Base-by-base conservation (phyloP, 35 echinoderm and acorn worm species). In the Strongylocentrotus purpuratus region DNA sequence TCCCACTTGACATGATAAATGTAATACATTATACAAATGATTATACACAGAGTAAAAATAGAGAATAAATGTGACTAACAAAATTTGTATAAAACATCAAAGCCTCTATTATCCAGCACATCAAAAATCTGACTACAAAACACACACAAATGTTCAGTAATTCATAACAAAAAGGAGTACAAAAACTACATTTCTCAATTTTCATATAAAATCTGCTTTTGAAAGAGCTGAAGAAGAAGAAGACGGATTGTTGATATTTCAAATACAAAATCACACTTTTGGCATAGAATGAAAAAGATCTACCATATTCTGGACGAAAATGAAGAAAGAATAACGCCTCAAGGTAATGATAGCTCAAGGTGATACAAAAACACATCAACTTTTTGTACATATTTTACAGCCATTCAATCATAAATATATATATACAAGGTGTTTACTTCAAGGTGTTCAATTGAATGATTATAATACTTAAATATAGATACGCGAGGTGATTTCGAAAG, bases 191-290 rank as follows among this genome's bases (percentile, higher is more conserved):
- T 78, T 78, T 55, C 50, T 55, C 5, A 11, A 11, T 55, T 55
- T 55, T 78, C 28, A 28, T 78, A 25, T 78, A 78, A 78, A 78
- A 78, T 78, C 65, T 78, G 65, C 65, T n/a, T n/a, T n/a, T 78
- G 65, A 78, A 78, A 78, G 65, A 78, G 65, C 65, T 28, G 2
- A 78, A 78, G 65, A 55, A 55, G 35, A 41, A 41, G 50, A 78
- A 78, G 65, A 78, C 65, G 65, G 65, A 78, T 78, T n/a, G 65
- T 78, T 78, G 22, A 78, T 78, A 78, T 78, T 78, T 78, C 65
- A 78, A 78, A 78, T 78, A 78, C 2, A 78, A 78, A 78, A 28
- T 78, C 65, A 78, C 65, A 78, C 65, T 78, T 70, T 70, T 78
- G 22, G 65, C 65, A 78, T 78, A 78, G 65, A 78, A 78, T 78